A percentile compares a stretch with the other conserved stretches of the same genome.
phyloP scores from a whole-genome alignment of 2,797 vertebrate genomes.

The Lepidocolaptes lacrymiger region DNA sequence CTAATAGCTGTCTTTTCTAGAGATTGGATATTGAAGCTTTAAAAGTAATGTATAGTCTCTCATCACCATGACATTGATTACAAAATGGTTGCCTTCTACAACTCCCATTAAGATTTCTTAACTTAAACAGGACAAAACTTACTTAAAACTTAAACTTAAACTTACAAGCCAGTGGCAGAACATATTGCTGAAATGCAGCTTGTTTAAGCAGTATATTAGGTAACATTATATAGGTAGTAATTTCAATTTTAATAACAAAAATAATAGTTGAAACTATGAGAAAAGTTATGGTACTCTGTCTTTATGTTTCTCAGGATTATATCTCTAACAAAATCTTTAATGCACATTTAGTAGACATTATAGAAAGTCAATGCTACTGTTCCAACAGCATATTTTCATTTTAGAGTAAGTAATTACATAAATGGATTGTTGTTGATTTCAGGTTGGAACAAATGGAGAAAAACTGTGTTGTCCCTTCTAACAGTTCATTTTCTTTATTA shows the following conservation, averaged over 20 bases:
- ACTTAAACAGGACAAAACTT: background rate
- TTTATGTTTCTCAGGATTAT: background rate
- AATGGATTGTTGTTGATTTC: background rate
- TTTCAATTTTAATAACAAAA: background rate
- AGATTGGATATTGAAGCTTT: background rate
- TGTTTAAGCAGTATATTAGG: background rate
- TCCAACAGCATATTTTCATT: background rate
- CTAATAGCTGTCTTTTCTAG: background rate
- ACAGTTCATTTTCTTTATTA: background rate
- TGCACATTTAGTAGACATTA: background rate
- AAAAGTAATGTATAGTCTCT: background rate
- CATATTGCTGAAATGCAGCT: background rate
- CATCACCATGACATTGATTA: fast-evolving
- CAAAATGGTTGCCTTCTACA: background rate
- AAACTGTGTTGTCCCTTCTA: background rate
- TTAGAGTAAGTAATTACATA: background rate
- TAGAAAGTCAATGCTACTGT: background rate
- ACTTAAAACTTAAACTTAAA: too few species aligned
- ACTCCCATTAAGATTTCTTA: background rate
- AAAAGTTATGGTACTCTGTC: background rate
- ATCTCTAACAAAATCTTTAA: background rate
- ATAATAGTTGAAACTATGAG: background rate
- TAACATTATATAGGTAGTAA: background rate
- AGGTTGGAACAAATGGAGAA: background rate
- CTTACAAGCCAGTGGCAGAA: background rate